Conservation (phyloP, 1,140 invertebrate species). For the Neomicropteryx cornuta region DNA sequence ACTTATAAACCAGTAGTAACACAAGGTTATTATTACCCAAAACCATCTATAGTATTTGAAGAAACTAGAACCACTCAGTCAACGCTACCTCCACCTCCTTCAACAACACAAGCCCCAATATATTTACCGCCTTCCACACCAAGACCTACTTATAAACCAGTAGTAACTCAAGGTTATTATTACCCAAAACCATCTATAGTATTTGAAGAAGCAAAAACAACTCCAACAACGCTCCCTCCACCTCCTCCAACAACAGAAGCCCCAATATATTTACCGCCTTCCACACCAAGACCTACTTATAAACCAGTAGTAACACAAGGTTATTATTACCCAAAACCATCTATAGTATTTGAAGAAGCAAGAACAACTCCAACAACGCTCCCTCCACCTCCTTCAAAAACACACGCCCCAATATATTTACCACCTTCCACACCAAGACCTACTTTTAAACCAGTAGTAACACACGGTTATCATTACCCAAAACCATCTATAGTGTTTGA, state of each 20-base stretch:
- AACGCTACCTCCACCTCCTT: too few relatives aligned
- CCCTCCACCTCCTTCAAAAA: constrained; percentile 3
- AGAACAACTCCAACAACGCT: constrained; percentile 1
- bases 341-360: too few relatives aligned
- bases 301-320: too few relatives aligned
- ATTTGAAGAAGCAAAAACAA: constrained; percentile 6
- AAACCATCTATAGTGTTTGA: too few relatives aligned
- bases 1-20: too few relatives aligned
- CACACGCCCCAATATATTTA: too few relatives aligned
- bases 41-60: constrained; percentile 2
- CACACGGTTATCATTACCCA: too few relatives aligned
- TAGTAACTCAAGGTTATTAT: too few relatives aligned
- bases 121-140: constrained; percentile 5
- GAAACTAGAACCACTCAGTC: too few relatives aligned
- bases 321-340: too few relatives aligned
- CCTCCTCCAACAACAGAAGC: constrained; percentile 6
- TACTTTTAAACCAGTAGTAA: too few relatives aligned
- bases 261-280: constrained; percentile 4
- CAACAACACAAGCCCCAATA: constrained; percentile 8
- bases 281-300: constrained; percentile 11
- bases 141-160: constrained; percentile 14
- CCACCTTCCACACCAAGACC: too few relatives aligned
- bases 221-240: constrained; percentile 1
- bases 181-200: constrained; percentile 16
- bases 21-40: not conserved